Conservation (phyloP, 1,140 invertebrate species). For the Tribolium castaneum region DNA sequence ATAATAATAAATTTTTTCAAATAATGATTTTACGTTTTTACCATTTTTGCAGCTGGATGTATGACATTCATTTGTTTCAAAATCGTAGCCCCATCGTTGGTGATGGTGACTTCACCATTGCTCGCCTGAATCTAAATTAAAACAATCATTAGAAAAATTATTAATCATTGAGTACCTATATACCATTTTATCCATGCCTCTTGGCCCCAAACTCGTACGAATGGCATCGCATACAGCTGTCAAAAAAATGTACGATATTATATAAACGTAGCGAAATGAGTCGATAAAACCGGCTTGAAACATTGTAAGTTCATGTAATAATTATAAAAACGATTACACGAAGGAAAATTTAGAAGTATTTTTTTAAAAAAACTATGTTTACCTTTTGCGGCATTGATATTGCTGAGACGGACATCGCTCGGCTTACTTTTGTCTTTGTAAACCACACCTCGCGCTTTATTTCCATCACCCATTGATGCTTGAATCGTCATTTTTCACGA, state of each 20-base stretch:
- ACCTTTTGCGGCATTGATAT: constrained; percentile 99
- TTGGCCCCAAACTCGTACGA: constrained; percentile 96
- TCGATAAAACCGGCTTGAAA: background rate
- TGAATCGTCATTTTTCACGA: constrained; percentile 61
- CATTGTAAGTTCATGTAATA: background rate
- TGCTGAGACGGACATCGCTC: constrained; percentile 92
- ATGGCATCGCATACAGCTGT: constrained; percentile 98
- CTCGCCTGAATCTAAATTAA: constrained; percentile 88
- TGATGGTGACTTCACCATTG: constrained; percentile 99
- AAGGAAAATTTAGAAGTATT: background rate
- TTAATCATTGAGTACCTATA: no score
- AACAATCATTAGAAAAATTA: background rate
- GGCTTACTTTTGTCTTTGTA: constrained; percentile 95
- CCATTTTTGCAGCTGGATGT: constrained; percentile 99
- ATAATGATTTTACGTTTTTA: constrained; percentile 63
- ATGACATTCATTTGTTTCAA: constrained; percentile 99
- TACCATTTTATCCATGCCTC: constrained; percentile 99
- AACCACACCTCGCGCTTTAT: constrained; percentile 63
- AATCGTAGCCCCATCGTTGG: constrained; percentile 99
- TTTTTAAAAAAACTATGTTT: constrained; percentile 56
- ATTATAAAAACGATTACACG: background rate
- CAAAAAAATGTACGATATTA: constrained; percentile 61
- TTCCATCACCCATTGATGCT: constrained; percentile 61
- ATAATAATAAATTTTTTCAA: background rate
- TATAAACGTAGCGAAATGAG: background rate